Evolutionary conservation across 1,140 invertebrate species (phyloP).

Genomic region (Saccostrea echinata): DNA sequence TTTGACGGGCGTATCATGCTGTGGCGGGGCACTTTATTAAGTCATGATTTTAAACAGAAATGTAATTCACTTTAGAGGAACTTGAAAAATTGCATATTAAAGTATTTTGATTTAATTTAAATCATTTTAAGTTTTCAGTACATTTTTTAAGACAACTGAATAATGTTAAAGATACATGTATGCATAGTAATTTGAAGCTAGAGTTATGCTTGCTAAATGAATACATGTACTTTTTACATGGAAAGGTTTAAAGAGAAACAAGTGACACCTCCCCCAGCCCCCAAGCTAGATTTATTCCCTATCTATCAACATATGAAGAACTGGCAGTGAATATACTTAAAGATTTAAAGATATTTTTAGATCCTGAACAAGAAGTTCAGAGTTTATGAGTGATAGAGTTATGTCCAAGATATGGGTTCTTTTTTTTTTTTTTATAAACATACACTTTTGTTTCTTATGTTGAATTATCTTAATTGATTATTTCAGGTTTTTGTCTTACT

Average conservation of each 20-base stretch:
- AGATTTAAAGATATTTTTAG: not conserved
- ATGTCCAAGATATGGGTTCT: not conserved
- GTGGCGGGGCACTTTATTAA: no score
- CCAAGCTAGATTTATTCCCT: not conserved
- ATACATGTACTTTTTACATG: not conserved
- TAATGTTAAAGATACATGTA: no score
- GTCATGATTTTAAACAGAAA: no score
- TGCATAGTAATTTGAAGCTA: no score
- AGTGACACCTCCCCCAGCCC: not conserved
- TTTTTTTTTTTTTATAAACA: not conserved
- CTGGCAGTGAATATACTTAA: not conserved
- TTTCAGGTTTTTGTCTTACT: not conserved
- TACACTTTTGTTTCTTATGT: not conserved
- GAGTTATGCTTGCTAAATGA: not conserved
- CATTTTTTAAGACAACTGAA: no score
- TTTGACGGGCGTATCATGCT: no score
- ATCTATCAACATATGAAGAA: not conserved
- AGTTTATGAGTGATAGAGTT: not conserved
- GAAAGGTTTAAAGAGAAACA: not conserved
- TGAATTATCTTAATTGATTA: no score
- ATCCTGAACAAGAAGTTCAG: slow-evolving; percentile 22
- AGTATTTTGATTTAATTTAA: no score
- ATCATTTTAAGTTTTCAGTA: no score
- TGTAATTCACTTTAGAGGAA: no score
- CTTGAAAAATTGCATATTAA: no score